Evolutionary conservation across 2,113 vertebrate genomes (phyloP).

Genomic region (Halcyon senegalensis): DNA sequence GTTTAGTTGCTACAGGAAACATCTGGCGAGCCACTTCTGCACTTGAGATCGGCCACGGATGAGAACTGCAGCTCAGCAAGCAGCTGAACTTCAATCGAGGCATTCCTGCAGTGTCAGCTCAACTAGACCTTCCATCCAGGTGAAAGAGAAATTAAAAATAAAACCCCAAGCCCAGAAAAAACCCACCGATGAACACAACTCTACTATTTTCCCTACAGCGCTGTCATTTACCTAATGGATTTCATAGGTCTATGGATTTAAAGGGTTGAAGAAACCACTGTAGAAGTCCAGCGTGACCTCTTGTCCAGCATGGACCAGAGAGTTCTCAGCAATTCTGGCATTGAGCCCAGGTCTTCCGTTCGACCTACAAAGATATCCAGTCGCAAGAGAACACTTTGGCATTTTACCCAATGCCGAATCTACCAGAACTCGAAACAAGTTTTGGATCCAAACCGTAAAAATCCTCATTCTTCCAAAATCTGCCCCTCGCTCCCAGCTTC

Average conservation of each 20-base stretch:
- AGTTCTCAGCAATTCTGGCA: background rate
- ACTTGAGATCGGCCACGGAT: background rate
- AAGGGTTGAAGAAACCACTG: background rate
- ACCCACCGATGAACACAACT: fast-evolving
- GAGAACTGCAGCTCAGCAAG: background rate
- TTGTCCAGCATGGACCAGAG: background rate
- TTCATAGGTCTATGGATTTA: background rate
- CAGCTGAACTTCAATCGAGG: background rate
- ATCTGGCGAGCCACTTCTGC: background rate
- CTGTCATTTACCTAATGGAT: background rate
- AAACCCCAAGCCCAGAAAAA: background rate
- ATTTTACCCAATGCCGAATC: background rate
- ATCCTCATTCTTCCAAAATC: background rate
- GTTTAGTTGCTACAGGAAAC: background rate
- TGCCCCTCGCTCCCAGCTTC: background rate
- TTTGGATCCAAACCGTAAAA: background rate
- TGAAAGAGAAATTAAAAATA: background rate
- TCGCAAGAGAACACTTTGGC: background rate
- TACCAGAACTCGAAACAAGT: fast-evolving
- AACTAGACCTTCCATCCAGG: background rate
- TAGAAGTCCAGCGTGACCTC: background rate
- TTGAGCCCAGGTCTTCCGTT: background rate
- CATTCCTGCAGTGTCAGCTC: background rate
- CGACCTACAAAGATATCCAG: background rate
- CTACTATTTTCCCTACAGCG: background rate